Conservation (phyloP, 2,113 vertebrate species). For the Poecile atricapillus region DNA sequence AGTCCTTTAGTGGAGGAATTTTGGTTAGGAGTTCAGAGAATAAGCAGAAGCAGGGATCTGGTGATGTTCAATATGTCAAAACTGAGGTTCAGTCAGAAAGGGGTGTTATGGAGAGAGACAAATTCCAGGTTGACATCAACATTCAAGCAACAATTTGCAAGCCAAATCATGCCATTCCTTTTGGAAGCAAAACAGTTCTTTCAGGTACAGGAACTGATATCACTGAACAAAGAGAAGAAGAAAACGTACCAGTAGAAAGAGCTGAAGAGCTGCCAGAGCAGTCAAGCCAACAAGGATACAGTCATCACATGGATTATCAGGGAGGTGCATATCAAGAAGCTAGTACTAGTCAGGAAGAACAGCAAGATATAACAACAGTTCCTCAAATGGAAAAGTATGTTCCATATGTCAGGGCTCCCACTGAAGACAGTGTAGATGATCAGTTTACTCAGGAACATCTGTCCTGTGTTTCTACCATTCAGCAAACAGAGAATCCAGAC, state of each 20-base stretch:
- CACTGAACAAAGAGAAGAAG: slow-evolving; percentile 47
- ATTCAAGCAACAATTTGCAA: slow-evolving; percentile 60
- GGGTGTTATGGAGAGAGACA: not conserved
- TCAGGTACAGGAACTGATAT: slow-evolving; percentile 26
- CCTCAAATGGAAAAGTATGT: not conserved
- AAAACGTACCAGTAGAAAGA: slow-evolving; percentile 32
- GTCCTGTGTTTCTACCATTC: not conserved
- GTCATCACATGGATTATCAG: not conserved
- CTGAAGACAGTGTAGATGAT: slow-evolving; percentile 46
- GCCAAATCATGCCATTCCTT: slow-evolving; percentile 71
- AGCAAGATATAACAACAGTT: not conserved
- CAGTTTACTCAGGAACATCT: not conserved
- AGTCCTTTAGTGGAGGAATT: slow-evolving; percentile 29
- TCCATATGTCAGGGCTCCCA: not conserved
- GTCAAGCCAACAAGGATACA: not conserved
- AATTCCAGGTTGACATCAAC: slow-evolving; percentile 33
- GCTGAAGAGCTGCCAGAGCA: slow-evolving; percentile 57
- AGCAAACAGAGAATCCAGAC: not conserved
- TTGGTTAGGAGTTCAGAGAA: slow-evolving; percentile 3
- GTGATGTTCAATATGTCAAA: not conserved
- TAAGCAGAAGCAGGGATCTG: not conserved
- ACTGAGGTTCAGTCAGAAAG: not conserved
- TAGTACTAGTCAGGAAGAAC: slow-evolving; percentile 18
- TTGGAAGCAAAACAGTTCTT: slow-evolving; percentile 45
- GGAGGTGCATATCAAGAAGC: slow-evolving; percentile 29